A percentile compares a stretch with the other conserved stretches of the same genome.
phyloP scores from a whole-genome alignment of 2,888 invertebrate species.

The Agrotis ipsilon region DNA sequence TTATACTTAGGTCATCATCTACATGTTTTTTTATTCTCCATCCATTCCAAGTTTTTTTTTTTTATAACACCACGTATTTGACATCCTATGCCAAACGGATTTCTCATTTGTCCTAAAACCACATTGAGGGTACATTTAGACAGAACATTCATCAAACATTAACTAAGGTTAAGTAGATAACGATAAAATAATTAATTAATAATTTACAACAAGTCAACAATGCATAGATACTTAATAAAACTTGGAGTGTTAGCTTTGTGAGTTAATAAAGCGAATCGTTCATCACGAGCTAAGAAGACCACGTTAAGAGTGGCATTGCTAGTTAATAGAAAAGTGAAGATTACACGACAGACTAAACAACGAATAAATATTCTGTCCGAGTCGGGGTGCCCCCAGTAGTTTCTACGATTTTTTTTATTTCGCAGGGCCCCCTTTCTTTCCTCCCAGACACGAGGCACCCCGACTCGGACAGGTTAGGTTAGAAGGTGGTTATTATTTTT shows the following conservation, averaged over 20 bases:
- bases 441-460: too few relatives aligned
- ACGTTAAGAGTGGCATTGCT: conserved; percentile 77
- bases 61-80: conserved; percentile 33
- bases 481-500: too few relatives aligned
- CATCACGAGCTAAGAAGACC: conserved; percentile 65
- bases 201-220: conserved; percentile 42
- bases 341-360: conserved; percentile 64
- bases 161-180: conserved; percentile 42
- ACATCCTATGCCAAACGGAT: conserved; percentile 5
- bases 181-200: conserved; percentile 51
- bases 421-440: too few relatives aligned
- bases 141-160: conserved; percentile 40
- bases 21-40: conserved; percentile 37
- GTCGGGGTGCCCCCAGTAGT: too few relatives aligned
- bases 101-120: conserved; percentile 26
- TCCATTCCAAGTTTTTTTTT: too few relatives aligned
- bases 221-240: conserved; percentile 45
- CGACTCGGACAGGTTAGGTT: too few relatives aligned
- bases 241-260: conserved; percentile 57
- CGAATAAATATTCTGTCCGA: too few relatives aligned
- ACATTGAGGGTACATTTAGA: conserved; percentile 31
- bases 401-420: too few relatives aligned
- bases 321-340: conserved; percentile 53
- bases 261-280: conserved; percentile 64
- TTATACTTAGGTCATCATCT: conserved; percentile 6